phyloP scores from a whole-genome alignment of 2,113 vertebrate species.

The Tretioscincus oriximinensis region DNA sequence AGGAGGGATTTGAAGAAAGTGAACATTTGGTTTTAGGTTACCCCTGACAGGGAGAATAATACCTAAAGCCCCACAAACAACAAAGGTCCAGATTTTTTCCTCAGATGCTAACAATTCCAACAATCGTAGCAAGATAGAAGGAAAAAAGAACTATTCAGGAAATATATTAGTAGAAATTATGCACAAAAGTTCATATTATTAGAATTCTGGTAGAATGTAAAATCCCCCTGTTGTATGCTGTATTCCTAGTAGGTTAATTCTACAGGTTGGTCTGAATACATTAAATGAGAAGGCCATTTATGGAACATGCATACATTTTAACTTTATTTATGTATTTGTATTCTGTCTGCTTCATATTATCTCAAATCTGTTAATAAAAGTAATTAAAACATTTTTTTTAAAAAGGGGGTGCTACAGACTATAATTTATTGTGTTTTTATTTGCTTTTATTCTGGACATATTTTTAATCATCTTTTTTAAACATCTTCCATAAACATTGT shows the following conservation, averaged over 20 bases:
- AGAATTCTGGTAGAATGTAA: background rate
- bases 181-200: no score
- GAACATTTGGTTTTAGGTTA: constrained; percentile 18
- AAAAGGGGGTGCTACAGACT: no score
- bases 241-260: background rate
- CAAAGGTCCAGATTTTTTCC: background rate
- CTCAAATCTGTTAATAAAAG: no score
- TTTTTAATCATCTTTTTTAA: no score
- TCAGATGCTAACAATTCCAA: background rate
- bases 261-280: no score
- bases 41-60: background rate
- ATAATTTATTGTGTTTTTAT: no score
- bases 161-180: background rate
- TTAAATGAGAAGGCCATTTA: background rate
- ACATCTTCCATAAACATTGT: no score
- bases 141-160: background rate
- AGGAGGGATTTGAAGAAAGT: constrained; percentile 10
- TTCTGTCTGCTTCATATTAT: no score
- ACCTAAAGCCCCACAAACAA: constrained; percentile 3
- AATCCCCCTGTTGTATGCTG: background rate
- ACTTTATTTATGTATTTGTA: no score
- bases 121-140: background rate
- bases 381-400: no score
- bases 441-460: no score
- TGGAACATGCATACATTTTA: no score